These are phyloP conservation scores for Lepidurus arcticus DNA, from an alignment of 1,140 invertebrate genomes.

Conservation along the genomic window DNA sequence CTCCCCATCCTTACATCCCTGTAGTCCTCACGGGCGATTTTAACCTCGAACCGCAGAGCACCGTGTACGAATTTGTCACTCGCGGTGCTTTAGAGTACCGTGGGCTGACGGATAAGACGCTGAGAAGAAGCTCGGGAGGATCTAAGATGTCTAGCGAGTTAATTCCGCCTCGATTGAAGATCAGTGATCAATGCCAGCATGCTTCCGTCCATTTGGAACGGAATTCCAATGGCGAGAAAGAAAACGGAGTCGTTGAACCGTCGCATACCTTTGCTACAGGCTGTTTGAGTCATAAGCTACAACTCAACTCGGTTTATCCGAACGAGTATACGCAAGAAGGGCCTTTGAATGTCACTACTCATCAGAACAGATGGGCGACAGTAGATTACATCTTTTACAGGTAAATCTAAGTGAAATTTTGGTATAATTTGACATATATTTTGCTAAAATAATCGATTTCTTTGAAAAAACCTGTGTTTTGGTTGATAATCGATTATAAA, in stretches of 20 bases:
- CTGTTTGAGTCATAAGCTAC: conserved; percentile 42
- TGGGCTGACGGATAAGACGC: conserved; percentile 40
- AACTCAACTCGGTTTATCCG: conserved; percentile 43
- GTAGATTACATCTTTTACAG: conserved; percentile 77
- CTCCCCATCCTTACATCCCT: conserved; percentile 55
- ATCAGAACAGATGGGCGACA: conserved; percentile 66
- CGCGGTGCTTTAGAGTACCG: conserved; percentile 58
- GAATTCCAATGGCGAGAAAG: neutral
- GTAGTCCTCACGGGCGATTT: conserved; percentile 84
- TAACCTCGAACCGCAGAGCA: conserved; percentile 66
- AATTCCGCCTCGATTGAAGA: conserved; percentile 51
- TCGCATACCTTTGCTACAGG: conserved; percentile 37
- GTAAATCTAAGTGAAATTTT: conserved; percentile 40
- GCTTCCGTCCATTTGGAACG: conserved; percentile 46
- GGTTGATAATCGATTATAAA: no score
- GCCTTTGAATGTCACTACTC: conserved; percentile 58
- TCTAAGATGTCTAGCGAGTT: conserved; percentile 41
- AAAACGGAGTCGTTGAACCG: conserved; percentile 17
- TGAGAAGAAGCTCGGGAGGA: conserved; percentile 43
- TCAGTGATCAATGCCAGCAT: conserved; percentile 64
- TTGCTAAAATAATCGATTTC: neutral
- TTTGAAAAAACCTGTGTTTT: neutral
- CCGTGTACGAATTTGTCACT: conserved; percentile 65
- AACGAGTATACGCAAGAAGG: conserved; percentile 37
- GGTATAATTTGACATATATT: conserved; percentile 24